These are phyloP conservation scores for Dicentrarchus labrax DNA, from an alignment of 2,113 vertebrate species.

Conservation along the genomic window DNA sequence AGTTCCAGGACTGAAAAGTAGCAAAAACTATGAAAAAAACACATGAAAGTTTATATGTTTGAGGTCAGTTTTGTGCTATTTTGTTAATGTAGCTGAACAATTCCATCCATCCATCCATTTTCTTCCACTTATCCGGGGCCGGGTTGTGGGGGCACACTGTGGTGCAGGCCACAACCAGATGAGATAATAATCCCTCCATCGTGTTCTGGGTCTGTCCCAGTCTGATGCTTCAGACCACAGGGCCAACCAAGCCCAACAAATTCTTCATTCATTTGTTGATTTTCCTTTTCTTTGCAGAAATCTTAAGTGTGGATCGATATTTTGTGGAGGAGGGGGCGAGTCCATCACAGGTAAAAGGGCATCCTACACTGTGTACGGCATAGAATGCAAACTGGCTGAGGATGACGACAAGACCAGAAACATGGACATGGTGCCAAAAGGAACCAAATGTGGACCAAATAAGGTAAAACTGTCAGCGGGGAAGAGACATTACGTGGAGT, in stretches of 20 bases:
- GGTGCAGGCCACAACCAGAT: too few relatives aligned
- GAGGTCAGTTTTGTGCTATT: too few relatives aligned
- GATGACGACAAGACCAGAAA: slow-evolving; percentile 63
- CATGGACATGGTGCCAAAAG: slow-evolving; percentile 85
- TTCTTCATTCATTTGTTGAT: neutral
- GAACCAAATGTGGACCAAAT: slow-evolving; percentile 86
- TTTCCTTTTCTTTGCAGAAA: slow-evolving; percentile 72
- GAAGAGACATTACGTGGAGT: neutral
- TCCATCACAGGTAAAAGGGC: slow-evolving; percentile 77
- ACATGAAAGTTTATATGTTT: too few relatives aligned
- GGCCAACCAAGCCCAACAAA: neutral
- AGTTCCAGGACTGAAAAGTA: too few relatives aligned
- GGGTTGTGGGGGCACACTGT: too few relatives aligned
- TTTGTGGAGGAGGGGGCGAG: slow-evolving; percentile 82
- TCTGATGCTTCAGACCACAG: too few relatives aligned
- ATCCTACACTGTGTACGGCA: neutral
- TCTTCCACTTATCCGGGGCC: too few relatives aligned
- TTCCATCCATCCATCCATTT: too few relatives aligned
- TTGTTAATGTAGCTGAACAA: too few relatives aligned
- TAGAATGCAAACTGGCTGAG: slow-evolving; percentile 70
- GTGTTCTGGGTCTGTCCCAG: too few relatives aligned
- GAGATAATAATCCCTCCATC: too few relatives aligned
- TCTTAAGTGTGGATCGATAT: slow-evolving; percentile 86
- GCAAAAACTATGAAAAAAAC: too few relatives aligned
- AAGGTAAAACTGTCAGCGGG: slow-evolving; percentile 80